phyloP scores from a whole-genome alignment of 2,888 invertebrate species.

The Pollenia angustigena region DNA sequence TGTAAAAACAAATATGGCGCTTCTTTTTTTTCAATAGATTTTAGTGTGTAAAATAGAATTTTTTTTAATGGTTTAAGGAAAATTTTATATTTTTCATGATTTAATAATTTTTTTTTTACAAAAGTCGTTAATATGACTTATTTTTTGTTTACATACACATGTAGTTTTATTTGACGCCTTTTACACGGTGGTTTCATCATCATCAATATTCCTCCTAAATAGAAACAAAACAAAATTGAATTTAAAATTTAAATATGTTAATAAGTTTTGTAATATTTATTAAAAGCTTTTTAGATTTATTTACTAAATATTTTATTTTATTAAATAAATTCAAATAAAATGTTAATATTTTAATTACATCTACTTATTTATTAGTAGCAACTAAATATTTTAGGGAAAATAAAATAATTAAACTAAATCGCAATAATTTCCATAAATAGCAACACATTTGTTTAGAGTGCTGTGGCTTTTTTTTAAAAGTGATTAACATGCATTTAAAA shows the following conservation, averaged over 20 bases:
- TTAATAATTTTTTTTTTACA: not conserved
- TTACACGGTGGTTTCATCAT: constrained; percentile 84
- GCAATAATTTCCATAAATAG: not conserved
- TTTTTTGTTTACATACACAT: not conserved
- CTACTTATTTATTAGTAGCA: no score
- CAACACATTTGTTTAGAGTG: not conserved
- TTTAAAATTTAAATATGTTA: constrained; percentile 22
- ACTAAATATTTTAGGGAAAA: no score
- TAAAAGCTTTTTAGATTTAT: not conserved
- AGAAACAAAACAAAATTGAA: constrained; percentile 55
- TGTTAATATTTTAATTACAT: no score
- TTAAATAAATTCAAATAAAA: no score
- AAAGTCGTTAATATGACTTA: not conserved
- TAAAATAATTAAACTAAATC: not conserved
- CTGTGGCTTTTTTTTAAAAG: not conserved
- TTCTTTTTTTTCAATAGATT: constrained; percentile 5
- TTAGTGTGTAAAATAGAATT: not conserved
- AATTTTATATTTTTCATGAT: not conserved
- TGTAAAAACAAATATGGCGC: constrained; percentile 49
- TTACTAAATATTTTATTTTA: not conserved
- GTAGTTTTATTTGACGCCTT: constrained; percentile 71
- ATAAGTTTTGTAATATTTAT: not conserved
- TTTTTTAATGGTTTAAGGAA: not conserved
- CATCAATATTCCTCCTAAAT: constrained; percentile 84
- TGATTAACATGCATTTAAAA: constrained; percentile 1